Percentiles rank a stretch among this genome's conserved stretches.
Evolutionary conservation across 2,797 vertebrate species (phyloP).

Genomic region (Silurus lanzhouensis): DNA sequence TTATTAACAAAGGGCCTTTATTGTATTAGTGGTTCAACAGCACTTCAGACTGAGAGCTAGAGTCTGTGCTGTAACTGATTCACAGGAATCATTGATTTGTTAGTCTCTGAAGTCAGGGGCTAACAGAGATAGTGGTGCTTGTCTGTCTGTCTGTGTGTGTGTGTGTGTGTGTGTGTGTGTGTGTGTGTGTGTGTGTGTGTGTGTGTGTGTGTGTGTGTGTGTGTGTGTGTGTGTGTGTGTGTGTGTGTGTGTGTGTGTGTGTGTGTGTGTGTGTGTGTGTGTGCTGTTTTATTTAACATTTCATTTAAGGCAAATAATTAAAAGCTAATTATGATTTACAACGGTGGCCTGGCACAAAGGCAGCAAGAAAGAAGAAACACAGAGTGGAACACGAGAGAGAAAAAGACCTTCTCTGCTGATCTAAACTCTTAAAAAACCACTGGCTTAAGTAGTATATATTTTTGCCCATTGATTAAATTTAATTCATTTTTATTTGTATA

Average conservation of each 20-base stretch:
- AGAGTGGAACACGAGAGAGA: neutral
- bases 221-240: neutral
- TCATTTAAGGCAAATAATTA: conserved; percentile 4
- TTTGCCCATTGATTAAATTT: no score
- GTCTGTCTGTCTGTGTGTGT: neutral
- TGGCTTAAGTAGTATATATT: no score
- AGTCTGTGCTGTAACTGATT: neutral
- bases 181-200: neutral
- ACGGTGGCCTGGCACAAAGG: neutral
- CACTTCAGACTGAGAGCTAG: neutral
- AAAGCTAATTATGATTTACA: neutral
- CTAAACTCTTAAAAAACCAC: no score
- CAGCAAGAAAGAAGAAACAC: neutral
- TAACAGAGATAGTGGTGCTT: neutral
- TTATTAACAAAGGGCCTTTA: neutral
- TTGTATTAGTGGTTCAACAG: neutral
- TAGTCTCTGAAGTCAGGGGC: neutral
- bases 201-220: neutral
- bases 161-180: neutral
- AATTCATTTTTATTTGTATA: no score
- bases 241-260: conserved; percentile 11
- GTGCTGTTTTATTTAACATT: neutral
- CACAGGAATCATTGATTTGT: conserved; percentile 5
- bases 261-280: conserved; percentile 4
- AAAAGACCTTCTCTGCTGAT: neutral